phyloP scores from a whole-genome alignment of 1,140 invertebrate species.

The Drosophila sucinea region DNA sequence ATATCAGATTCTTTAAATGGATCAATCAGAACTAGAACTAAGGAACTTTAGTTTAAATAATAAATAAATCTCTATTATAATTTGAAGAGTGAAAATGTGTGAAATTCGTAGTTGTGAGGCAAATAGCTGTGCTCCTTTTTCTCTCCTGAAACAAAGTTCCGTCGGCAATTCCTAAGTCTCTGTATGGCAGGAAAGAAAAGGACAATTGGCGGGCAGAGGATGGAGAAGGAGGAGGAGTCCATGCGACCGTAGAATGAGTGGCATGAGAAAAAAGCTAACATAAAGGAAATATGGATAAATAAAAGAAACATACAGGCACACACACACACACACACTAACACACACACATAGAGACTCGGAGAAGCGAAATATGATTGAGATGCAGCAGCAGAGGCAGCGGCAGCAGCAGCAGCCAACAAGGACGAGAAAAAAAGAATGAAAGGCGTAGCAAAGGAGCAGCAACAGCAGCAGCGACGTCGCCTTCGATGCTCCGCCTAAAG shows the following conservation, averaged over 20 bases:
- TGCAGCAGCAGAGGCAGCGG: conserved; percentile 2
- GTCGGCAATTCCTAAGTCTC: conserved; percentile 50
- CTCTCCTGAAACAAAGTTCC: conserved; percentile 24
- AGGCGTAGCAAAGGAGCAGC: conserved; percentile 28
- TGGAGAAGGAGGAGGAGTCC: not conserved
- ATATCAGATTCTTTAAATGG: too few species aligned
- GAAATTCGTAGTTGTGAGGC: not conserved
- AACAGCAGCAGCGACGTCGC: conserved; percentile 36
- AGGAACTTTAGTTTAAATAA: too few species aligned
- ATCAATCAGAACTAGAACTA: too few species aligned
- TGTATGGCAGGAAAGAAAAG: conserved; percentile 33
- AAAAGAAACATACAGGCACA: conserved; percentile 46
- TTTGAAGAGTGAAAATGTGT: too few species aligned
- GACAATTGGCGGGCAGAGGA: conserved; percentile 37
- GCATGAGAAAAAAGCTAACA: conserved; percentile 33
- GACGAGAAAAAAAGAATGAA: conserved; percentile 30
- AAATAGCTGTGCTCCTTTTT: not conserved
- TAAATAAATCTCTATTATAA: too few species aligned
- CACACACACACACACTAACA: conserved; percentile 18
- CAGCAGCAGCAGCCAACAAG: conserved; percentile 46
- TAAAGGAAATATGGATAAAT: conserved; percentile 71
- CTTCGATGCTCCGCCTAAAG: conserved; percentile 76
- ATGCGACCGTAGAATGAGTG: not conserved
- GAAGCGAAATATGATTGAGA: conserved; percentile 69
- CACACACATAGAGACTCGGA: conserved; percentile 19